phyloP scores from a whole-genome alignment of 1,140 invertebrate genomes.

The Hycleus cichorii region DNA sequence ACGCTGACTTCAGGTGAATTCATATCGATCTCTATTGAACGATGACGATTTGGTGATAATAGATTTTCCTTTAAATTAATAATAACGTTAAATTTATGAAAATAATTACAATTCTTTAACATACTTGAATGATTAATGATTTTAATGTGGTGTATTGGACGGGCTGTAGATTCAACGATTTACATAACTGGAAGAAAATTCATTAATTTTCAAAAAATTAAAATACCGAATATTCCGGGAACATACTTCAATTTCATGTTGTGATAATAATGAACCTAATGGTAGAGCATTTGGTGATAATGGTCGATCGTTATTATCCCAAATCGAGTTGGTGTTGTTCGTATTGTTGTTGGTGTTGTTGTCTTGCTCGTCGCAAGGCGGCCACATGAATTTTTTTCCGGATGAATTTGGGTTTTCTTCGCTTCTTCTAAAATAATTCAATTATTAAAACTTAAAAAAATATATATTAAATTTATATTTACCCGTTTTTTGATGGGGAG shows the following conservation, averaged over 20 bases:
- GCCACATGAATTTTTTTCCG: slow-evolving; percentile 70
- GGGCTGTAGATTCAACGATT: slow-evolving; percentile 46
- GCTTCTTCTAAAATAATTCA: slow-evolving; percentile 54
- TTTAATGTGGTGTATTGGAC: slow-evolving; percentile 52
- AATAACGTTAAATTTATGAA: not conserved
- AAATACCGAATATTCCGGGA: not conserved
- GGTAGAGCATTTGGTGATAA: slow-evolving; percentile 16
- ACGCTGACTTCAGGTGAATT: slow-evolving; percentile 22
- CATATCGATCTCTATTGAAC: slow-evolving; percentile 13
- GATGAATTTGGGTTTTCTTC: slow-evolving; percentile 69
- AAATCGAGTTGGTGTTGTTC: slow-evolving; percentile 19
- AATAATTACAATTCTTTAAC: slow-evolving; percentile 1
- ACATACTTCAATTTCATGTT: slow-evolving; percentile 32
- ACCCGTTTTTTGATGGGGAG: slow-evolving; percentile 49
- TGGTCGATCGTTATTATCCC: slow-evolving; percentile 15
- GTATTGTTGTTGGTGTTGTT: slow-evolving; percentile 28
- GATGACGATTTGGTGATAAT: slow-evolving; percentile 20
- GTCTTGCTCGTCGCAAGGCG: slow-evolving; percentile 47
- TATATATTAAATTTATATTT: slow-evolving; percentile 21
- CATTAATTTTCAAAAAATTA: slow-evolving; percentile 5
- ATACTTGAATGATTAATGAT: slow-evolving; percentile 44
- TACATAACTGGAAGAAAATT: slow-evolving; percentile 44
- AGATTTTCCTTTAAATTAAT: slow-evolving; percentile 33
- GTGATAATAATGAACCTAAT: slow-evolving; percentile 24
- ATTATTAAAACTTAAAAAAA: not conserved